Evolutionary conservation across 1,140 invertebrate species (phyloP), one percentile per base, ranked within the genome.

Genomic region (Tyrophagus putrescentiae): DNA sequence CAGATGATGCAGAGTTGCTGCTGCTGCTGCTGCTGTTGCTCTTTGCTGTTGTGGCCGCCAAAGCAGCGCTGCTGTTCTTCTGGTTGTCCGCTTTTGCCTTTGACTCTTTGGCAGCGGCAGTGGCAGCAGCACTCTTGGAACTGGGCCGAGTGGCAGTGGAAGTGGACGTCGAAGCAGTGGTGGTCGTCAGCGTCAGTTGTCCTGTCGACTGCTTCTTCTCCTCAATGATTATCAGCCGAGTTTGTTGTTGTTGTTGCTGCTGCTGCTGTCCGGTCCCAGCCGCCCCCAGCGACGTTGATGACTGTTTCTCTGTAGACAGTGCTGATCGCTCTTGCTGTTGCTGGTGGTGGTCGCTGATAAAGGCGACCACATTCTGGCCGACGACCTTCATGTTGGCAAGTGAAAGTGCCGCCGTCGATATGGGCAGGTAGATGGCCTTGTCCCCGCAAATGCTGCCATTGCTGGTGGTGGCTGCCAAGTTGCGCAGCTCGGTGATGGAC

Each of bases 221-320:
- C 39, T 54, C 52, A 54, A 54, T 54, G n/a, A 54, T 54, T 21
- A 54, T 54, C 52, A 54, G 27, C 13, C 52, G 52, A 18, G 13
- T 13, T 13, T 28, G 52, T 27, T 54, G 52, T 48, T 48, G 44
- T 48, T 48, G 50, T 29, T 53, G 27, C 7, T 48, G 44, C 34
- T 53, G 50, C 34, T 6, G 4, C 34, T 53, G 50, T 18, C 23
- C 5, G 23, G 5, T 4, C 6, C 6, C 6, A 21, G 5, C 7
- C 23, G n/a, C n/a, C n/a, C n/a, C n/a, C n/a, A n/a, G n/a, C 7
- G 50, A 53, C n/a, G 34, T 29, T 53, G 50, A 32, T 29, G 50
- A 18, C 34, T 7, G 5, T n/a, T 5, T 27, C 34, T 5, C 16
- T 31, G 7, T 28, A 32, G 6, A 32, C 6, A 32, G 6, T 53